A percentile compares a stretch with the other conserved stretches of the same genome.
Evolutionary conservation across 2,797 vertebrate species (phyloP).

Genomic region (Diplodus puntazzo): DNA sequence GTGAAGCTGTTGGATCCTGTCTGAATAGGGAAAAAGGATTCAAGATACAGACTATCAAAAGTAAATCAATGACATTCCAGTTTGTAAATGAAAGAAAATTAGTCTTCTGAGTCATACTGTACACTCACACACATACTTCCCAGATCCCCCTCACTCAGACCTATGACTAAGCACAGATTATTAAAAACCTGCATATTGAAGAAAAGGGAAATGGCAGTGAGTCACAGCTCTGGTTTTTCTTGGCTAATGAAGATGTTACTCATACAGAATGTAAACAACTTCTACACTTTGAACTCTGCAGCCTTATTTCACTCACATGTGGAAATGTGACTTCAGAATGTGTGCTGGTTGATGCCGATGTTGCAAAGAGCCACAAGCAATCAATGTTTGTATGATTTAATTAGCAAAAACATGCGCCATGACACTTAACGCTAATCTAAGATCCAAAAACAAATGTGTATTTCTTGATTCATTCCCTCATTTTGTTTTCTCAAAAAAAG

Average conservation of each 20-base stretch:
- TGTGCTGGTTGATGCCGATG: not conserved
- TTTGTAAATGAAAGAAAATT: not conserved
- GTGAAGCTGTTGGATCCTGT: not conserved
- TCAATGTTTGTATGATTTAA: not conserved
- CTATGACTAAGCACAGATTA: not conserved
- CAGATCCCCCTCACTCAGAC: not conserved
- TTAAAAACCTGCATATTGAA: not conserved
- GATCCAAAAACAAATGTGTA: not conserved
- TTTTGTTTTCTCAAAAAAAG: not conserved
- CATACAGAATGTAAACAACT: not conserved
- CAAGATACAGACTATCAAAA: not conserved
- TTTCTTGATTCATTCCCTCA: not conserved
- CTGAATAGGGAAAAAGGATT: not conserved
- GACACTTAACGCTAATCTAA: not conserved
- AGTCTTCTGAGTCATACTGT: not conserved
- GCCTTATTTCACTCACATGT: not conserved
- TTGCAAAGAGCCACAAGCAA: not conserved
- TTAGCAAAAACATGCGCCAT: not conserved
- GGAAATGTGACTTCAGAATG: not conserved
- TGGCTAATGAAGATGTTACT: not conserved
- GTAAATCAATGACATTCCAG: not conserved
- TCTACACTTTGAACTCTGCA: not conserved
- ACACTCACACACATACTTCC: not conserved
- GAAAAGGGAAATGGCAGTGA: not conserved
- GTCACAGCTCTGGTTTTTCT: slow-evolving; percentile 6